Conservation (phyloP, 2,888 invertebrate genomes). For the Psylliodes chrysocephalus region DNA sequence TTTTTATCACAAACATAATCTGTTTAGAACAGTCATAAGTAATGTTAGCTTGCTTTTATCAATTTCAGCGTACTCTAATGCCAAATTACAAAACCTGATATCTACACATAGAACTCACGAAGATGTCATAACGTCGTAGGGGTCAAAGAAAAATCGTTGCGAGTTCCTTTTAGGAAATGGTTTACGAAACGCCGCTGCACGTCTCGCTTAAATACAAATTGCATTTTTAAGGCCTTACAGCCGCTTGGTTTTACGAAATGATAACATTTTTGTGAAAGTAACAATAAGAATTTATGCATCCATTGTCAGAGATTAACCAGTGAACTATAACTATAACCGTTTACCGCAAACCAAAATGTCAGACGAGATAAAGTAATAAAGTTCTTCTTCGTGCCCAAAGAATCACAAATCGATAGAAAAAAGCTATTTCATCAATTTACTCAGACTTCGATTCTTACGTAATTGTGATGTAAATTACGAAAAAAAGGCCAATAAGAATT, state of each 20-base stretch:
- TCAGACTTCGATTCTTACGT: slow-evolving; percentile 26
- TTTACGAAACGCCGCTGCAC: slow-evolving; percentile 23
- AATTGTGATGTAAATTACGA: slow-evolving; percentile 31
- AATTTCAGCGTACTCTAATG: no score
- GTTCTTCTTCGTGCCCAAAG: slow-evolving; percentile 54
- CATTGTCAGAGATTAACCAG: slow-evolving; percentile 56
- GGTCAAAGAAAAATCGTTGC: not conserved
- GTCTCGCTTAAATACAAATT: slow-evolving; percentile 30
- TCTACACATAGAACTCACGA: not conserved
- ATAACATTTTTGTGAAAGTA: slow-evolving; percentile 55
- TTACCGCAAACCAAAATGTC: slow-evolving; percentile 50
- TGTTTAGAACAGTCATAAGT: no score
- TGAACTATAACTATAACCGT: slow-evolving; percentile 55
- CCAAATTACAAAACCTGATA: not conserved
- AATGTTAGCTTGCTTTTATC: no score
- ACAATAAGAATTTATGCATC: slow-evolving; percentile 55
- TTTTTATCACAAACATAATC: no score
- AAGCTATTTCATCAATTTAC: slow-evolving; percentile 38
- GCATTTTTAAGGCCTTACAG: slow-evolving; percentile 34
- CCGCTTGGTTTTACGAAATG: slow-evolving; percentile 48
- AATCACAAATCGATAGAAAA: slow-evolving; percentile 41
- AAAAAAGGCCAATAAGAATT: slow-evolving; percentile 27
- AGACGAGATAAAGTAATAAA: slow-evolving; percentile 51
- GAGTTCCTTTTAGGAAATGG: slow-evolving; percentile 11
- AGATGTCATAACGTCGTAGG: not conserved